A percentile compares a stretch with the other conserved stretches of the same genome.
These are phyloP conservation scores for Scaptomyza hsui DNA, from an alignment of 1,140 invertebrate genomes.

Conservation along the genomic window DNA sequence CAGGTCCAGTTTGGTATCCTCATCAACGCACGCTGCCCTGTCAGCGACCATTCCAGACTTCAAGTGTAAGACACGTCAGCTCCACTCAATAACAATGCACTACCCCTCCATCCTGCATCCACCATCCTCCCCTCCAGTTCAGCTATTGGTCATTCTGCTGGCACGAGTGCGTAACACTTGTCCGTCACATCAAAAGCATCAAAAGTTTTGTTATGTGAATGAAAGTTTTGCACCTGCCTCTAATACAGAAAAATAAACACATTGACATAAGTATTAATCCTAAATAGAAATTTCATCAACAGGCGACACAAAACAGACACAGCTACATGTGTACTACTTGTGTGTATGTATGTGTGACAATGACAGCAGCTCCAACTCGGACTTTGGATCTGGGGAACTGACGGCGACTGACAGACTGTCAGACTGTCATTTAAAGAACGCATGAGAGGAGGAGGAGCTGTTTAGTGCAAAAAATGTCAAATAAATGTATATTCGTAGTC, in stretches of 20 bases:
- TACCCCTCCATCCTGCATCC: not conserved
- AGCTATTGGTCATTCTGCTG: constrained; percentile 27
- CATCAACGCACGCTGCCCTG: constrained; percentile 56
- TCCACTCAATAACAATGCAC: constrained; percentile 54
- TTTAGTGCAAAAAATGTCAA: constrained; percentile 9
- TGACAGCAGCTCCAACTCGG: constrained; percentile 8
- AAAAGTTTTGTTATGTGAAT: constrained; percentile 74
- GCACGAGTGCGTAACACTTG: constrained; percentile 56
- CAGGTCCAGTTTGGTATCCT: constrained; percentile 47
- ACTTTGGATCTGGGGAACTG: not conserved
- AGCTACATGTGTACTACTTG: not conserved
- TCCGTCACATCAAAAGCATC: constrained; percentile 75
- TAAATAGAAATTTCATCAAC: constrained; percentile 76
- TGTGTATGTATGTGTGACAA: constrained; percentile 20
- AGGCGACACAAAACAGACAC: constrained; percentile 29
- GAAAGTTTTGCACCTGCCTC: constrained; percentile 68
- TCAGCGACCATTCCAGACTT: constrained; percentile 63
- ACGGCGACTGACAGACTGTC: constrained; percentile 8
- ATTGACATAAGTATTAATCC: constrained; percentile 76
- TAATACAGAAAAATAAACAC: constrained; percentile 37
- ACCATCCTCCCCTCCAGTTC: not conserved
- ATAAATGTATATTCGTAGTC: constrained; percentile 15
- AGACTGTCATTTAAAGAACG: not conserved
- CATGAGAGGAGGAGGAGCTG: not conserved
- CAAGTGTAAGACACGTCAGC: constrained; percentile 76